Conservation (phyloP, 2,888 invertebrate species). For the Aplocera efformata region DNA sequence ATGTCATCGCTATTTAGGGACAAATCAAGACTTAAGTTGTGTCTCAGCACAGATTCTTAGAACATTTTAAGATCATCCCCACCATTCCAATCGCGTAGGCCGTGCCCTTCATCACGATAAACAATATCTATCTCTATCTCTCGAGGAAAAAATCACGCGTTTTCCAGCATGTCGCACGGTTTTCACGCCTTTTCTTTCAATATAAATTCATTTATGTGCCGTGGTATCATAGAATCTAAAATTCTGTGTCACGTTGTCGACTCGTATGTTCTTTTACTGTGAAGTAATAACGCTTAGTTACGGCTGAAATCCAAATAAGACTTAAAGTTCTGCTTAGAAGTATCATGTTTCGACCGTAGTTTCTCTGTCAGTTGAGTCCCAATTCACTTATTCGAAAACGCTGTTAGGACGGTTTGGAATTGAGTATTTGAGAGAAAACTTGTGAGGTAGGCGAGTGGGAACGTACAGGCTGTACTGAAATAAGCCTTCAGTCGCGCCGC, state of each 20-base stretch:
- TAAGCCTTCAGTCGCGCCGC: constrained; percentile 70
- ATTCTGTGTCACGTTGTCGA: neutral
- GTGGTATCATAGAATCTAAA: no score
- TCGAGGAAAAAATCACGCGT: constrained; percentile 68
- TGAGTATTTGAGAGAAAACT: constrained; percentile 51
- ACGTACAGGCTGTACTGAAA: constrained; percentile 60
- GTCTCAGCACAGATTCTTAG: constrained; percentile 50
- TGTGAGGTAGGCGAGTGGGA: constrained; percentile 69
- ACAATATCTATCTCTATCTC: constrained; percentile 68
- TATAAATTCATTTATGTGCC: no score
- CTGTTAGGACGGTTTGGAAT: constrained; percentile 31
- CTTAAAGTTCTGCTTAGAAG: constrained; percentile 1
- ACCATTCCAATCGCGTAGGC: constrained; percentile 65
- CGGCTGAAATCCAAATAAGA: constrained; percentile 7
- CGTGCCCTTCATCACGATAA: constrained; percentile 72
- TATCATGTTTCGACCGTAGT: constrained; percentile 1
- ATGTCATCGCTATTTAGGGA: neutral
- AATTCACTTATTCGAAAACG: constrained; percentile 5
- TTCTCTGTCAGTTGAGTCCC: neutral
- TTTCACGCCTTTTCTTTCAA: constrained; percentile 37
- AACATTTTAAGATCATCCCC: constrained; percentile 76
- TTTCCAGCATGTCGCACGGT: constrained; percentile 54
- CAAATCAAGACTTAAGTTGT: constrained; percentile 31
- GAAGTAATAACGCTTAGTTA: constrained; percentile 28
- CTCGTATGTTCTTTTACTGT: constrained; percentile 35